Conservation (phyloP, 2,888 invertebrate species). For the Griposia aprilina region DNA sequence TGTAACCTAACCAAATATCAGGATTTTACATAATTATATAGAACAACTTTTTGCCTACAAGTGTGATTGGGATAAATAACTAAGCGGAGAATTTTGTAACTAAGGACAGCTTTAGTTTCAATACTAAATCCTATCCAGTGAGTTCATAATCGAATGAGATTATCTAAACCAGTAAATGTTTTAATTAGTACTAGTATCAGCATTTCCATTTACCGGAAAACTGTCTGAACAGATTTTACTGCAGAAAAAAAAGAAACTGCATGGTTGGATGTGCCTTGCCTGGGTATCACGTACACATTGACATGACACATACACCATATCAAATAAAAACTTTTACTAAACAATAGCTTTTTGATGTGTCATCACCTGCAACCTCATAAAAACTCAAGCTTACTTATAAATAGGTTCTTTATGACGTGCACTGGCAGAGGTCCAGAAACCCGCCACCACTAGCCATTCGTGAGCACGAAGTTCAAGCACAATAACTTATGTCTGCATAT, state of each 20-base stretch:
- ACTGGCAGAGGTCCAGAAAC: conserved; percentile 56
- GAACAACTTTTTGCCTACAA: background rate
- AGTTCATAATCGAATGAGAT: conserved; percentile 7
- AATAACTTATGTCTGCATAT: conserved; percentile 31
- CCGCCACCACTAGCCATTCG: conserved; percentile 6
- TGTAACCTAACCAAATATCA: background rate
- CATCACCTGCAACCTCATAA: conserved; percentile 48
- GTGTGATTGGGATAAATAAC: background rate
- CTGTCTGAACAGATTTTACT: background rate
- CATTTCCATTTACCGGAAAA: background rate
- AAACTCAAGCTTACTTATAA: conserved; percentile 22
- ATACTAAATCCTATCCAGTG: background rate
- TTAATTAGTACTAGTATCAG: background rate
- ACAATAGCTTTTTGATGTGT: conserved; percentile 55
- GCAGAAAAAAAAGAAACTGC: conserved; percentile 2
- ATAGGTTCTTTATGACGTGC: conserved; percentile 31
- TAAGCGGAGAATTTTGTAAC: too few species aligned
- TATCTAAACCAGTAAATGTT: background rate
- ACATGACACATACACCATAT: conserved; percentile 22
- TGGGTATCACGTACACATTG: conserved; percentile 12
- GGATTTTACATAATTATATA: background rate
- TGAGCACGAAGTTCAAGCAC: conserved; percentile 39
- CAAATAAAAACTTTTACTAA: background rate
- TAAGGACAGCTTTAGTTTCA: background rate
- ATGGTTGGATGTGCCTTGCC: background rate